Evolutionary conservation across 2,797 vertebrate genomes (phyloP).

Genomic region (Megalops cyprinoides): DNA sequence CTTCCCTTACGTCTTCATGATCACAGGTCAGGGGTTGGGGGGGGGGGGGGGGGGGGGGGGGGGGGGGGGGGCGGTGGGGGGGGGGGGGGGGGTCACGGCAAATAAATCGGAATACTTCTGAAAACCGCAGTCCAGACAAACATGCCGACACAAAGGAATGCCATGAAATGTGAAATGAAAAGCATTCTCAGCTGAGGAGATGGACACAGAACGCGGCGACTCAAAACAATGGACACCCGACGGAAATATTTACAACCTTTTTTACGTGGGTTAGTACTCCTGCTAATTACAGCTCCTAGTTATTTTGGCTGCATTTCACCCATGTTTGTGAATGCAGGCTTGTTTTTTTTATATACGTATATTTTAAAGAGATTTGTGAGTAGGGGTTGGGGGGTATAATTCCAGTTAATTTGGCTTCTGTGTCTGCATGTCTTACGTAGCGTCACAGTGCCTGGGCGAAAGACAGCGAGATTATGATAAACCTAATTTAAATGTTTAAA

Average conservation of each 20-base stretch:
- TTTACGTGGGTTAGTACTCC: slow-evolving; percentile 26
- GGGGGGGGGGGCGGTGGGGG: background rate
- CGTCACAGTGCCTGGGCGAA: slow-evolving; percentile 27
- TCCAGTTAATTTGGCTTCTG: slow-evolving; percentile 66
- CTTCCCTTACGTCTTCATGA: background rate
- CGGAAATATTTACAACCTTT: slow-evolving; percentile 48
- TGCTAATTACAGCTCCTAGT: slow-evolving; percentile 42
- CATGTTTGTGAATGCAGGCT: slow-evolving; percentile 56
- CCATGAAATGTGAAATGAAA: slow-evolving; percentile 22
- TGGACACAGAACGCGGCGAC: slow-evolving; percentile 22
- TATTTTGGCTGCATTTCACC: slow-evolving; percentile 35
- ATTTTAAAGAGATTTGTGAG: slow-evolving; percentile 65
- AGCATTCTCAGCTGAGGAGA: slow-evolving; percentile 14
- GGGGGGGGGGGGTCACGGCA: background rate
- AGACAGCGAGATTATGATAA: slow-evolving; percentile 53
- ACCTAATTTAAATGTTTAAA: slow-evolving; percentile 64
- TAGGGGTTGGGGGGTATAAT: slow-evolving; percentile 63
- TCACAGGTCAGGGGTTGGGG: background rate
- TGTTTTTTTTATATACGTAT: slow-evolving; percentile 23
- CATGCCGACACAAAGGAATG: background rate
- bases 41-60: background rate
- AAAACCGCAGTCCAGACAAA: background rate
- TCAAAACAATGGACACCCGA: slow-evolving; percentile 30
- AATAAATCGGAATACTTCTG: slow-evolving; percentile 25
- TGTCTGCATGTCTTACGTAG: slow-evolving; percentile 54